Percentiles rank a stretch among this genome's conserved stretches.
phyloP scores from a whole-genome alignment of 2,797 vertebrate genomes.

The Pangasius larnaudii region DNA sequence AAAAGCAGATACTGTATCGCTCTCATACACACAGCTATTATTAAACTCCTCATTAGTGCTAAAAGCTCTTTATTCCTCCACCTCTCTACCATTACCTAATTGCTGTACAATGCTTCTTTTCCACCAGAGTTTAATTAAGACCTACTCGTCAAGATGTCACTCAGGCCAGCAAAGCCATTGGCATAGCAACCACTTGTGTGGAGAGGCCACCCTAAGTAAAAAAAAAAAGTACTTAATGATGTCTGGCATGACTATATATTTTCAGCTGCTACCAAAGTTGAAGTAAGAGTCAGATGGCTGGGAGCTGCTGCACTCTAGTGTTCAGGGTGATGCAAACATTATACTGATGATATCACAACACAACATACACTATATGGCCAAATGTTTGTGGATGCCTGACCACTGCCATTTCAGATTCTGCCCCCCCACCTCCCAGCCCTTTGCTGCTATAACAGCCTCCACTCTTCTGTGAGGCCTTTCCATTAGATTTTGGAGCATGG shows the following conservation, averaged over 20 bases:
- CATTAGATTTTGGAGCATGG: too few species aligned
- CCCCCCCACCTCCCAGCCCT: too few species aligned
- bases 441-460: too few species aligned
- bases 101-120: conserved; percentile 16
- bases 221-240: conserved; percentile 31
- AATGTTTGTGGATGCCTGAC: background rate
- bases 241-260: background rate
- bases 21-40: conserved; percentile 49
- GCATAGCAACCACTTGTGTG: conserved; percentile 40
- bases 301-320: background rate
- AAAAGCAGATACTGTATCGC: background rate
- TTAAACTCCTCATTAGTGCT: conserved; percentile 61
- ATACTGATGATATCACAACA: background rate
- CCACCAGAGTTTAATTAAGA: conserved; percentile 53
- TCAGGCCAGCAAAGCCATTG: conserved; percentile 37
- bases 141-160: conserved; percentile 44
- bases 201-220: conserved; percentile 20
- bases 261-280: background rate
- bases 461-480: too few species aligned
- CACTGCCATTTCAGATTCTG: too few species aligned
- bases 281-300: background rate
- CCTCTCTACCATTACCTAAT: conserved; percentile 40
- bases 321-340: background rate
- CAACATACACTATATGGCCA: background rate
- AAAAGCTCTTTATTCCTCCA: conserved; percentile 46